These are phyloP conservation scores for Alectoris magna DNA, from an alignment of 2,797 vertebrate species.

Conservation along the genomic window DNA sequence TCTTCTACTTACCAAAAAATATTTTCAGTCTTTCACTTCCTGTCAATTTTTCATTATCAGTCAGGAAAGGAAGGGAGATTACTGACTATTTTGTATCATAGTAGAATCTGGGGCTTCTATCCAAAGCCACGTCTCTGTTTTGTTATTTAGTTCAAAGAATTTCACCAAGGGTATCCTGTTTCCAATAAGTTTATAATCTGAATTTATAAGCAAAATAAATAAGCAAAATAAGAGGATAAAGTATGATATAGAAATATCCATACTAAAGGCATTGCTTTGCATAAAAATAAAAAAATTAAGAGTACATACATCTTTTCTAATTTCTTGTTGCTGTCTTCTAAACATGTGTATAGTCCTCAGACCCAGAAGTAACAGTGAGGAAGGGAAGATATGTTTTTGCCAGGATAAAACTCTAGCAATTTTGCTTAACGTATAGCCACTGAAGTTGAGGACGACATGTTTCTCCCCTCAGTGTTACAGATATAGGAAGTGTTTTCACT, in stretches of 20 bases:
- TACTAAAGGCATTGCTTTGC: not conserved
- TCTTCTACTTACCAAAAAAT: not conserved
- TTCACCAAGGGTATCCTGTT: not conserved
- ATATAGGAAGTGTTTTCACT: not conserved
- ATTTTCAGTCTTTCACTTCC: not conserved
- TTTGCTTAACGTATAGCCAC: not conserved
- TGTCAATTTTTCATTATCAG: not conserved
- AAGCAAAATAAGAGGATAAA: not conserved
- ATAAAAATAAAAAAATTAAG: not conserved
- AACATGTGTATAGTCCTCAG: not conserved
- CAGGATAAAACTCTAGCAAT: not conserved
- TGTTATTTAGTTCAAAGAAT: not conserved
- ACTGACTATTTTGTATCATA: not conserved
- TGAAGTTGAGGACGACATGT: not conserved
- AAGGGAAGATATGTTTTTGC: not conserved
- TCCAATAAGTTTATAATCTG: not conserved
- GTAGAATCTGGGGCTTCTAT: not conserved
- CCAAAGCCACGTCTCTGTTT: not conserved
- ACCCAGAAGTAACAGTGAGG: not conserved
- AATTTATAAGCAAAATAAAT: no score
- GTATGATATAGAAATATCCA: not conserved
- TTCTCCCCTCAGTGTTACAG: not conserved
- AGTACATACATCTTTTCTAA: not conserved
- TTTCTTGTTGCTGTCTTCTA: not conserved
- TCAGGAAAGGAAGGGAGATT: not conserved